Conservation (phyloP, 1,140 invertebrate genomes). For the Diploscapter pachys region DNA sequence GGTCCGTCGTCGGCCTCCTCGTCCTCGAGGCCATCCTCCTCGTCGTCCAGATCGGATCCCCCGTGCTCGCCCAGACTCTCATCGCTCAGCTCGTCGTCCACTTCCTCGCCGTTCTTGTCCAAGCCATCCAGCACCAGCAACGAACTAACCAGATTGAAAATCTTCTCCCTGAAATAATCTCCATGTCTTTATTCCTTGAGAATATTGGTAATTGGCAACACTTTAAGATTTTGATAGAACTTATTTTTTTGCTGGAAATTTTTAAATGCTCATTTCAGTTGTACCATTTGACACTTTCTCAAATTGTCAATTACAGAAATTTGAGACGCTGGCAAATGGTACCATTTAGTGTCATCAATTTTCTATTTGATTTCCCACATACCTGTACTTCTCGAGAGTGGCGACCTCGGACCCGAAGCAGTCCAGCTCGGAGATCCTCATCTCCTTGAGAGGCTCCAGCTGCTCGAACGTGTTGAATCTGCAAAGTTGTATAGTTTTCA, state of each 20-base stretch:
- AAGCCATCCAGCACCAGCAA: slow-evolving; percentile 11
- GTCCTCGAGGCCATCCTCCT: slow-evolving; percentile 4
- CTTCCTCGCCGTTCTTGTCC: slow-evolving; percentile 7
- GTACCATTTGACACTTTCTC: no score
- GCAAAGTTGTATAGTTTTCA: no score
- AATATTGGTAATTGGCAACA: no score
- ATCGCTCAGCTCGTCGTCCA: slow-evolving; percentile 9
- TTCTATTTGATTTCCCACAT: neutral
- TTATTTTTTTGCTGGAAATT: no score
- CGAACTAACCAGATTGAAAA: slow-evolving; percentile 1
- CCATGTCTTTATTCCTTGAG: no score
- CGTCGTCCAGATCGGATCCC: neutral
- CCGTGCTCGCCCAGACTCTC: no score
- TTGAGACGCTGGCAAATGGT: no score
- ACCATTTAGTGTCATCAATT: no score
- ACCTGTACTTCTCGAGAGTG: neutral
- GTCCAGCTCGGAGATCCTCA: neutral
- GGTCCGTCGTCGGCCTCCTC: slow-evolving; percentile 6
- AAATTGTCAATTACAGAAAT: no score
- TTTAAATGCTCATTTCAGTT: no score
- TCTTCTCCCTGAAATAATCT: neutral
- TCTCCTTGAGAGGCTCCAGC: slow-evolving; percentile 1
- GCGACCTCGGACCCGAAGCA: neutral
- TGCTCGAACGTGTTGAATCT: neutral
- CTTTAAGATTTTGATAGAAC: no score